Evolutionary conservation across 2,113 vertebrate species (phyloP).

Genomic region (Bombycilla garrulus): DNA sequence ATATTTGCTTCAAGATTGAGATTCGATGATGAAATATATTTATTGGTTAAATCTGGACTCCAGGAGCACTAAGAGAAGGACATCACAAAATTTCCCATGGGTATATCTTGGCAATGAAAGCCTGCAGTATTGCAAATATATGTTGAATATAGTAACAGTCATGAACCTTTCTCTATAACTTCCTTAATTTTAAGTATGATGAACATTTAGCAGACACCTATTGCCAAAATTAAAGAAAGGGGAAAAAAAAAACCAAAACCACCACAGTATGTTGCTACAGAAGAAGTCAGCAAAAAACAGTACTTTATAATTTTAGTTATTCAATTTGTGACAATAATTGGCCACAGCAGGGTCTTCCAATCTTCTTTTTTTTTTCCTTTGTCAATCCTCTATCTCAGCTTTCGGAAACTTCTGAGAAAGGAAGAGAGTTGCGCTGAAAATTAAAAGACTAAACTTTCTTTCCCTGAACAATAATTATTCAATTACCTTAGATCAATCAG

Average conservation of each 20-base stretch:
- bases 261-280: background rate
- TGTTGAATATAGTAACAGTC: background rate
- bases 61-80: background rate
- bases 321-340: background rate
- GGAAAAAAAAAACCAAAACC: background rate
- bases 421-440: background rate
- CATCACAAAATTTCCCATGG: background rate
- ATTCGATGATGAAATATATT: background rate
- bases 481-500: background rate
- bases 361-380: background rate
- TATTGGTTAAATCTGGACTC: background rate
- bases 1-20: background rate
- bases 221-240: background rate
- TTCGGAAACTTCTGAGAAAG: background rate
- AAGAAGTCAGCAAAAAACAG: background rate
- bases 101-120: background rate
- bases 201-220: background rate
- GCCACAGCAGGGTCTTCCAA: background rate
- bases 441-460: background rate
- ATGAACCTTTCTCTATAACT: background rate
- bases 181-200: background rate
- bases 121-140: background rate
- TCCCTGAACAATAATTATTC: background rate
- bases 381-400: background rate
- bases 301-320: background rate